These are phyloP conservation scores for Etheostoma spectabile DNA, from an alignment of 2,113 vertebrate genomes.

Conservation along the genomic window DNA sequence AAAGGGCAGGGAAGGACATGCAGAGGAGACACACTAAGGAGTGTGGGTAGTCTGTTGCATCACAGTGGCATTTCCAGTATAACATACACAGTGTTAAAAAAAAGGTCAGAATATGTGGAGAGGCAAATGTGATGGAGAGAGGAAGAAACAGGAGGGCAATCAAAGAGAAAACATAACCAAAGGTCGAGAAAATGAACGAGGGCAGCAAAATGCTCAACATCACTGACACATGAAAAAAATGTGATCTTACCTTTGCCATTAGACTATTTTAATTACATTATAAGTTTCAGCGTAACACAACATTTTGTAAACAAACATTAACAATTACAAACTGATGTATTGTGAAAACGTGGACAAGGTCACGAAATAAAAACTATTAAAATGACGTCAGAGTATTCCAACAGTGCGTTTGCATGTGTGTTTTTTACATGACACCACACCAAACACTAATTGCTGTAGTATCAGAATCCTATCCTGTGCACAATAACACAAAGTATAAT, in stretches of 20 bases:
- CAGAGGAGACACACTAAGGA: conserved; percentile 28
- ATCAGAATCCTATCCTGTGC: not conserved
- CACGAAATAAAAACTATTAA: not conserved
- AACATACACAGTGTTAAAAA: conserved; percentile 9
- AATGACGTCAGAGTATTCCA: not conserved
- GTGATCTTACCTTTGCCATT: conserved; percentile 4
- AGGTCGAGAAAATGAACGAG: not conserved
- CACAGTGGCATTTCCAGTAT: conserved; percentile 24
- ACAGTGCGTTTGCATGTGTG: not conserved
- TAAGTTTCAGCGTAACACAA: conserved; percentile 1
- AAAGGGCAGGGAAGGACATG: conserved; percentile 32
- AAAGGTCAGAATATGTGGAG: conserved; percentile 16
- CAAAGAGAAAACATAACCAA: conserved; percentile 4
- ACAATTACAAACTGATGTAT: not conserved
- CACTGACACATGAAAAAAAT: not conserved
- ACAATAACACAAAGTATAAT: not conserved
- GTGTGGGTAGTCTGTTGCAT: not conserved
- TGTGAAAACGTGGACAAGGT: not conserved
- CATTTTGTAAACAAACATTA: too few species aligned
- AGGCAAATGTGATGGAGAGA: not conserved
- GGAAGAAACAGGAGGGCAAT: not conserved
- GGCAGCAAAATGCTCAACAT: not conserved
- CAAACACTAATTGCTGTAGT: not conserved
- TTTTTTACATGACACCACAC: conserved; percentile 28
- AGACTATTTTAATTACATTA: not conserved